Conservation (phyloP, 2,888 invertebrate genomes). For the Torymus auratus region DNA sequence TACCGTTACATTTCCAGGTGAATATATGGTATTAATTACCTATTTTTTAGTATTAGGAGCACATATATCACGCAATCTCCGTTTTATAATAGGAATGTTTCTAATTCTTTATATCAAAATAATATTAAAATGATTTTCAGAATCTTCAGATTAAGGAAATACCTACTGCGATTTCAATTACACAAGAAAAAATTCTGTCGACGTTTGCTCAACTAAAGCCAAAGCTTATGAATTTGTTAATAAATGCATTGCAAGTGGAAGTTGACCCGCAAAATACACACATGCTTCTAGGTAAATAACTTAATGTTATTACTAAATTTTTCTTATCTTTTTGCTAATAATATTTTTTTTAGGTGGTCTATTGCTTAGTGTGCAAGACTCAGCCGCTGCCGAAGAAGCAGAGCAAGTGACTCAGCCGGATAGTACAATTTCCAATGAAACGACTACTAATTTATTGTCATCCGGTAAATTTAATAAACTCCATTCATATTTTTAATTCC, state of each 20-base stretch:
- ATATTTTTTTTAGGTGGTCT: conserved; percentile 80
- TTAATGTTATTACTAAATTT: conserved; percentile 21
- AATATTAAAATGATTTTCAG: conserved; percentile 65
- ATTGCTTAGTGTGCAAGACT: conserved; percentile 87
- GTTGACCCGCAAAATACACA: conserved; percentile 91
- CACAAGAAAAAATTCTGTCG: conserved; percentile 70
- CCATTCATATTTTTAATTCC: conserved; percentile 15
- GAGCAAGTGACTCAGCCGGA: conserved; percentile 81
- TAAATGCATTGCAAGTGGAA: conserved; percentile 90
- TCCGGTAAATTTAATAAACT: conserved; percentile 79
- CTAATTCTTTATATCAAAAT: conserved; percentile 12
- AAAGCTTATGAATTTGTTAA: conserved; percentile 87
- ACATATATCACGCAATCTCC: too few relatives aligned
- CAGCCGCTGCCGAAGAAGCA: conserved; percentile 85
- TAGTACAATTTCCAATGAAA: conserved; percentile 76
- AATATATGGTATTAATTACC: conserved; percentile 9
- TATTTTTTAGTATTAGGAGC: too few relatives aligned
- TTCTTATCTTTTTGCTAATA: background rate
- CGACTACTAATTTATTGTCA: conserved; percentile 82
- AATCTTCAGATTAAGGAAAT: conserved; percentile 85
- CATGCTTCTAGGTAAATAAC: conserved; percentile 83
- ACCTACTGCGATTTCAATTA: conserved; percentile 62
- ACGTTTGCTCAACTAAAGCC: conserved; percentile 86
- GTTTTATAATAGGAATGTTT: too few relatives aligned
- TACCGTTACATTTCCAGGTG: conserved; percentile 94